Percentiles rank a stretch among this genome's conserved stretches.
Evolutionary conservation across 1,140 invertebrate genomes (phyloP).

Genomic region (Papilio glaucus): DNA sequence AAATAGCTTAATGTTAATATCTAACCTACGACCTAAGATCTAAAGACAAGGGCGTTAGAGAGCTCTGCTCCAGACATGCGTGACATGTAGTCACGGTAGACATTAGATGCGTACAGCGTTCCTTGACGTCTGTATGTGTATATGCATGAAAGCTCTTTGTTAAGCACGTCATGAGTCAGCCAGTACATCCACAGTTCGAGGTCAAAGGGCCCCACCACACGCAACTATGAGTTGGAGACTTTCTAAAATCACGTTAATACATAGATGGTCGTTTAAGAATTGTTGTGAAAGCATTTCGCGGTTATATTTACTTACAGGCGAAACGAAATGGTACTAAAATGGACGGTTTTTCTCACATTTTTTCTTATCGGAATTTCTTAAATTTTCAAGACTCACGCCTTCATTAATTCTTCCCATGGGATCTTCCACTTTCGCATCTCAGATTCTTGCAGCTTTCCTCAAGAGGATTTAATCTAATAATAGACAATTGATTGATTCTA

Average conservation of each 20-base stretch:
- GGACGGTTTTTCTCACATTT: no score
- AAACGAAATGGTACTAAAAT: no score
- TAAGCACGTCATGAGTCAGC: conserved; percentile 47
- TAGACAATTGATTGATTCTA: no score
- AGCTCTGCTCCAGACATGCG: conserved; percentile 16
- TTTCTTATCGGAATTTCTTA: no score
- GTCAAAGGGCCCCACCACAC: conserved; percentile 60
- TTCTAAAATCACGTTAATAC: conserved; percentile 44
- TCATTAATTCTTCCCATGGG: no score
- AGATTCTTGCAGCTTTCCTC: no score
- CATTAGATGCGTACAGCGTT: conserved; percentile 6
- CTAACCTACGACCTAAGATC: not conserved
- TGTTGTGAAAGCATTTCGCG: not conserved
- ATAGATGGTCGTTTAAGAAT: not conserved
- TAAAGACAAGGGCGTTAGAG: not conserved
- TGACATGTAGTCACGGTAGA: conserved; percentile 41
- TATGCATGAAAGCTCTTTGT: conserved; percentile 39
- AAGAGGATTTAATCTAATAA: no score
- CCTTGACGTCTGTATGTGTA: not conserved
- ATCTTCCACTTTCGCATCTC: no score
- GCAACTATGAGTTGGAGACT: conserved; percentile 42
- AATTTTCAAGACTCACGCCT: no score
- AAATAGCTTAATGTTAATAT: not conserved
- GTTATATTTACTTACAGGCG: not conserved
- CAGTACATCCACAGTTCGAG: conserved; percentile 47